phyloP scores from a whole-genome alignment of 1,140 invertebrate species.

The Eurosta solidaginis region DNA sequence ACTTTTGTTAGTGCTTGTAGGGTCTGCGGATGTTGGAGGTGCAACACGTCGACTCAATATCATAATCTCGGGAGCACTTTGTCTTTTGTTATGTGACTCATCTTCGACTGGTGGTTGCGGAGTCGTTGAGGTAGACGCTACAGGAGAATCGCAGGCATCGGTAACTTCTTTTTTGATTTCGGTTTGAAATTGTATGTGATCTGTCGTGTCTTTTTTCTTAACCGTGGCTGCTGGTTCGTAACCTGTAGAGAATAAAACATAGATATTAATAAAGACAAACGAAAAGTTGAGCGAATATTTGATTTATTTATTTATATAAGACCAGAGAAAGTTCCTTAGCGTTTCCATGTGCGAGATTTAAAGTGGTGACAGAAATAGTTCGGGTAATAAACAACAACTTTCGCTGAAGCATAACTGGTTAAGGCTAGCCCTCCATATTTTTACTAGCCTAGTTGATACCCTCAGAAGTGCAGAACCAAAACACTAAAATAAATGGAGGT shows the following conservation, averaged over 20 bases:
- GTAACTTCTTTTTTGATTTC: slow-evolving; percentile 46
- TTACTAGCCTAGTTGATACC: no score
- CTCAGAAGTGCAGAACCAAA: no score
- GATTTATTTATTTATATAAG: no score
- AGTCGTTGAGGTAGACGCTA: background rate
- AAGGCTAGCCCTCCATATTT: no score
- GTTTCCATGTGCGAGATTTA: no score
- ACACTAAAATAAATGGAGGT: no score
- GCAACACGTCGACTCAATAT: background rate
- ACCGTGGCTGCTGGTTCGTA: slow-evolving; percentile 38
- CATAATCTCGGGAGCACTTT: background rate
- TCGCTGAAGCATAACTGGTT: no score
- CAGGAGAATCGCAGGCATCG: slow-evolving; percentile 38
- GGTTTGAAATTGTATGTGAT: slow-evolving; percentile 43
- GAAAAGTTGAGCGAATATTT: no score
- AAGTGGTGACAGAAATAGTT: no score
- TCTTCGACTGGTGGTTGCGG: slow-evolving; percentile 38
- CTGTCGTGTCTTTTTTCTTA: slow-evolving; percentile 29
- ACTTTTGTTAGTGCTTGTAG: background rate
- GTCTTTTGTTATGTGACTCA: background rate
- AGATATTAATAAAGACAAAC: no score
- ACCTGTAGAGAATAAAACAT: slow-evolving; percentile 38
- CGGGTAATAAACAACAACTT: no score
- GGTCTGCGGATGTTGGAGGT: background rate
- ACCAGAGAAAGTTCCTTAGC: no score